phyloP scores from a whole-genome alignment of 1,140 invertebrate species.

The Latrodectus geometricus region DNA sequence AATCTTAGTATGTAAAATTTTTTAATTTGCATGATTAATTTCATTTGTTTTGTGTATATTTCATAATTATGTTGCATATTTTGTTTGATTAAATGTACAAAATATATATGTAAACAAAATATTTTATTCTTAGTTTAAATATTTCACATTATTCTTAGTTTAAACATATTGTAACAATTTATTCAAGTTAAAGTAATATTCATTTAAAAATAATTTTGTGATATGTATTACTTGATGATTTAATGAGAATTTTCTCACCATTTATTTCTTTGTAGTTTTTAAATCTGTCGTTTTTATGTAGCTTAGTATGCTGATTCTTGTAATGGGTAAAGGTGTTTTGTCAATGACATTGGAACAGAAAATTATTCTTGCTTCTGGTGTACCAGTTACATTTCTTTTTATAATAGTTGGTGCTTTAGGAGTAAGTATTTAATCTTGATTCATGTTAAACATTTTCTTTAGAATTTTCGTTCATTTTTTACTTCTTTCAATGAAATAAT shows the following conservation, averaged over 20 bases:
- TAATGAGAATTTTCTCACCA: too few species aligned
- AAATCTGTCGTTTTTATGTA: neutral
- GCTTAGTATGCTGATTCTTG: conserved; percentile 54
- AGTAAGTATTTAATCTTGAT: conserved; percentile 39
- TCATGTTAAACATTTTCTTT: neutral
- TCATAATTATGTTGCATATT: neutral
- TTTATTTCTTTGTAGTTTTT: neutral
- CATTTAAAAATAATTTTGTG: too few species aligned
- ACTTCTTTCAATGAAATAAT: neutral
- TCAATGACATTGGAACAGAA: conserved; percentile 1
- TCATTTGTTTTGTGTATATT: neutral
- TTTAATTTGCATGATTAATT: neutral
- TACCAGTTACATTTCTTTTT: conserved; percentile 38
- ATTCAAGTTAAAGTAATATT: neutral
- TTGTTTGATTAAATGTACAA: too few species aligned
- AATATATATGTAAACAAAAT: too few species aligned
- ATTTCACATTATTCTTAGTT: neutral
- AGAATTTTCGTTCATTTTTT: neutral
- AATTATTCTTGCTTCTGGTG: conserved; percentile 47
- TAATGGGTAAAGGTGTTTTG: conserved; percentile 41
- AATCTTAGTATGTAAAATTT: neutral
- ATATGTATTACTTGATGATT: too few species aligned
- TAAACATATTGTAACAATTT: neutral
- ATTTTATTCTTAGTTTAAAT: too few species aligned
- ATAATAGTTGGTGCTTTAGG: conserved; percentile 41